A percentile compares a stretch with the other conserved stretches of the same genome.
phyloP scores from a whole-genome alignment of 2,888 invertebrate species.

The Stramonita haemastoma region DNA sequence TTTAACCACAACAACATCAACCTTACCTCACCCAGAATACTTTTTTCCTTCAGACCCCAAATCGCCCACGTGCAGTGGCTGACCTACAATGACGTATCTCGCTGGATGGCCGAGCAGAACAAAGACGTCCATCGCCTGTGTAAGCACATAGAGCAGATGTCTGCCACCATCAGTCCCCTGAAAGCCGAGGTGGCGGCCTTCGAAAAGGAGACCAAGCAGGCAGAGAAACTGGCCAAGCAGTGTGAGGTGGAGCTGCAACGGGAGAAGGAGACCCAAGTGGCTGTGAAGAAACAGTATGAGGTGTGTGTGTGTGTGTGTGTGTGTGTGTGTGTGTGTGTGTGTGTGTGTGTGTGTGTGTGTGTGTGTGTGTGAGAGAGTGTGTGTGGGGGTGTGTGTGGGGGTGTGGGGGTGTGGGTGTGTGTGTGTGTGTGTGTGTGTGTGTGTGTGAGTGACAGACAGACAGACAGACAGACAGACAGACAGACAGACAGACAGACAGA shows the following conservation, averaged over 20 bases:
- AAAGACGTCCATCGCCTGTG: slow-evolving; percentile 73
- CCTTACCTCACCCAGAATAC: no score
- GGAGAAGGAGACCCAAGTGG: slow-evolving; percentile 63
- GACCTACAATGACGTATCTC: slow-evolving; percentile 70
- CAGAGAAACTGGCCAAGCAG: slow-evolving; percentile 63
- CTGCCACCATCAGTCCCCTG: slow-evolving; percentile 66
- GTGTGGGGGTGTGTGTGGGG: not conserved
- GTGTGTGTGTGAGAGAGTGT: slow-evolving; percentile 20
- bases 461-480: no score
- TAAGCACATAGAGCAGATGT: slow-evolving; percentile 66
- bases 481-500: no score
- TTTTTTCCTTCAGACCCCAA: slow-evolving; percentile 49
- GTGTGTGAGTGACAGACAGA: no score
- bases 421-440: no score
- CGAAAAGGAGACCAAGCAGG: slow-evolving; percentile 62
- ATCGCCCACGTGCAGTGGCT: slow-evolving; percentile 71
- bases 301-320: not conserved
- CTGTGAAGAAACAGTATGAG: slow-evolving; percentile 54
- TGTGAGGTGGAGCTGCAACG: slow-evolving; percentile 66
- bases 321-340: slow-evolving; percentile 19
- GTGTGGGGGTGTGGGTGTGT: not conserved
- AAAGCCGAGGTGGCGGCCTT: slow-evolving; percentile 66
- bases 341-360: slow-evolving; percentile 32
- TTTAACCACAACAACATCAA: no score
- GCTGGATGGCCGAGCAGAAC: slow-evolving; percentile 74